Conservation (phyloP, 2,797 vertebrate genomes). For the Arctocebus calabarensis region DNA sequence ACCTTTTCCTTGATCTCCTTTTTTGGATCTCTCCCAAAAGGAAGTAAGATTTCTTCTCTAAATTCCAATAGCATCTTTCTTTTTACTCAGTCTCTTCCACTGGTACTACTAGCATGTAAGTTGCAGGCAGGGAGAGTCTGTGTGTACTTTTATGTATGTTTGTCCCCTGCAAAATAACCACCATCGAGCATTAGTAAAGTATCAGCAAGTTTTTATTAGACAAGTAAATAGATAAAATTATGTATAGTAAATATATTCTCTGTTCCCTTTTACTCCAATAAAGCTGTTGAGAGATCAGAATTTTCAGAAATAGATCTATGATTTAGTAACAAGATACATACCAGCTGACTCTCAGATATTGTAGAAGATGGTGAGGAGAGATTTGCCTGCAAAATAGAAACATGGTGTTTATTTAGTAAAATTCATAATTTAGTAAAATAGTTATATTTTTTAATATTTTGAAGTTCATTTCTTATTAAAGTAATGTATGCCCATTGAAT, state of each 20-base stretch:
- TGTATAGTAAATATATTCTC: neutral
- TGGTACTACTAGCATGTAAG: accelerated
- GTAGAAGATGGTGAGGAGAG: constrained; percentile 81
- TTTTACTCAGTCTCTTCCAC: neutral
- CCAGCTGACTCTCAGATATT: constrained; percentile 84
- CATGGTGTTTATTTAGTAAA: neutral
- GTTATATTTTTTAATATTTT: neutral
- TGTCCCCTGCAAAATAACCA: neutral
- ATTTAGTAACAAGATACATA: constrained; percentile 78
- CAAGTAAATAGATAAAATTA: neutral
- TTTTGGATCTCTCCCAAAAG: neutral
- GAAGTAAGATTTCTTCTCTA: neutral
- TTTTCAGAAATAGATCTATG: neutral
- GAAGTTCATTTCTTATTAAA: constrained; percentile 42
- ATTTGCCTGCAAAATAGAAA: constrained; percentile 86
- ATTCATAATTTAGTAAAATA: neutral
- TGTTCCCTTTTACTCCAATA: neutral
- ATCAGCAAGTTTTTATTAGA: neutral
- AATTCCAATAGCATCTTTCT: neutral
- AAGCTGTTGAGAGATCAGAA: neutral
- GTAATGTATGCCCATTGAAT: neutral
- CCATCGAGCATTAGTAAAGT: neutral
- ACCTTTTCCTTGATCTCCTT: neutral
- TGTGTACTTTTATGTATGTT: neutral
- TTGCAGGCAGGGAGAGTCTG: neutral